A percentile compares a stretch with the other conserved stretches of the same genome.
phyloP scores from a whole-genome alignment of 2,888 invertebrate species.

The Labia minor region DNA sequence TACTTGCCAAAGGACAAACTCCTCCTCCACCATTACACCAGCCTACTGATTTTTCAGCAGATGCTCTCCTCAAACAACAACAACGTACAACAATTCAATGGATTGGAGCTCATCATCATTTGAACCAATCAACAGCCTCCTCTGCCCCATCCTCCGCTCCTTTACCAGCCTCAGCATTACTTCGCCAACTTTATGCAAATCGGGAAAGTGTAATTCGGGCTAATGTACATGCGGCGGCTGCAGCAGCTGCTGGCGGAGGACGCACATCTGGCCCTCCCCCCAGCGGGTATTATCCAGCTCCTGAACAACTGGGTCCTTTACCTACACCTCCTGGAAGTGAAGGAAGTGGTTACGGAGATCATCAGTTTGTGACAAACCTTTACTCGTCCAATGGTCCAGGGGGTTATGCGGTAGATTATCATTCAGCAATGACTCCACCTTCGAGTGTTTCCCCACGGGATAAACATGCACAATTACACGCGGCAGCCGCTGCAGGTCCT shows the following conservation, averaged over 20 bases:
- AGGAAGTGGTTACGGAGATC: constrained; percentile 62
- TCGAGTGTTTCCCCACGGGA: constrained; percentile 94
- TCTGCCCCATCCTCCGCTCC: constrained; percentile 39
- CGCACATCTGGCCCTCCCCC: constrained; percentile 30
- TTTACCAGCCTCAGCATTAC: constrained; percentile 77
- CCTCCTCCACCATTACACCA: constrained; percentile 49
- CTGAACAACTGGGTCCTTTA: constrained; percentile 47
- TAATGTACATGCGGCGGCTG: constrained; percentile 47
- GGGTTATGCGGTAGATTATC: constrained; percentile 62
- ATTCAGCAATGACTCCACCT: constrained; percentile 92
- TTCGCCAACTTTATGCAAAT: constrained; percentile 84
- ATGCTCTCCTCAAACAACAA: constrained; percentile 68
- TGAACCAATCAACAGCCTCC: constrained; percentile 48
- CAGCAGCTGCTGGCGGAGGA: constrained; percentile 28
- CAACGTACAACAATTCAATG: constrained; percentile 81
- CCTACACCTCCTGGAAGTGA: constrained; percentile 88
- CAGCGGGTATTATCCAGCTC: constrained; percentile 34
- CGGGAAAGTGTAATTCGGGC: constrained; percentile 91
- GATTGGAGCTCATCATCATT: constrained; percentile 71
- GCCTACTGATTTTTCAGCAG: constrained; percentile 79
- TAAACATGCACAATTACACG: constrained; percentile 53
- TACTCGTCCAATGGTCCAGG: constrained; percentile 18
- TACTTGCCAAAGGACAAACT: constrained; percentile 44
- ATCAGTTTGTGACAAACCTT: constrained; percentile 39
- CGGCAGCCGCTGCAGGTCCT: constrained; percentile 31